These are phyloP conservation scores for Campylomormyrus tamandua DNA, from an alignment of 2,113 vertebrate genomes.

Conservation along the genomic window DNA sequence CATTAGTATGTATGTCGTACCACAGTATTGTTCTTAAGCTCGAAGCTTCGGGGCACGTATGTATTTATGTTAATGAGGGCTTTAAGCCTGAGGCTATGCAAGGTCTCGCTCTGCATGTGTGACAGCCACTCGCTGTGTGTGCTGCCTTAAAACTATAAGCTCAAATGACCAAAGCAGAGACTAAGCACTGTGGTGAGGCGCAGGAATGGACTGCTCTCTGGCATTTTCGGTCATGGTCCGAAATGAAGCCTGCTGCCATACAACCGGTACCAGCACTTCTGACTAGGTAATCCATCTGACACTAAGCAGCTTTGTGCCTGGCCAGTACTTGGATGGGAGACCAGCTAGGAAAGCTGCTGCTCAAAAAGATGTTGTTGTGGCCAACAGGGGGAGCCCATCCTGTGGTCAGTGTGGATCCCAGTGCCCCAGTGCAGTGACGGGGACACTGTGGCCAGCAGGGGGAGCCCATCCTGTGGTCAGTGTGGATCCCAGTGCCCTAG, in stretches of 20 bases:
- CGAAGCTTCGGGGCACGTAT: background rate
- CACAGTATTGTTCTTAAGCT: background rate
- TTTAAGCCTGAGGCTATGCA: background rate
- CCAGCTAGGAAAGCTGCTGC: background rate
- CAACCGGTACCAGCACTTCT: background rate
- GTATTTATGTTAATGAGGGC: background rate
- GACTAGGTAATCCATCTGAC: background rate
- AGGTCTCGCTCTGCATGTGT: background rate
- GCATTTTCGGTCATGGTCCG: background rate
- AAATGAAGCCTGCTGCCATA: background rate
- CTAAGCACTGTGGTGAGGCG: background rate
- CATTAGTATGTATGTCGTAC: background rate
- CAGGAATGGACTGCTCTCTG: background rate
- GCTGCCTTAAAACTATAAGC: background rate
- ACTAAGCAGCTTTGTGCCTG: background rate
- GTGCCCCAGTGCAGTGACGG: background rate
- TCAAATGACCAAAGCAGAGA: background rate
- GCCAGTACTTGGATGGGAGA: background rate
- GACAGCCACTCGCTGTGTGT: background rate
- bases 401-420: background rate
- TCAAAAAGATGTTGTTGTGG: background rate
- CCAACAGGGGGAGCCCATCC: background rate
- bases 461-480: background rate
- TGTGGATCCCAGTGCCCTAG: background rate
- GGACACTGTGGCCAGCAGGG: background rate